phyloP scores from a whole-genome alignment of 2,888 invertebrate species.

The Nysson spinosus region DNA sequence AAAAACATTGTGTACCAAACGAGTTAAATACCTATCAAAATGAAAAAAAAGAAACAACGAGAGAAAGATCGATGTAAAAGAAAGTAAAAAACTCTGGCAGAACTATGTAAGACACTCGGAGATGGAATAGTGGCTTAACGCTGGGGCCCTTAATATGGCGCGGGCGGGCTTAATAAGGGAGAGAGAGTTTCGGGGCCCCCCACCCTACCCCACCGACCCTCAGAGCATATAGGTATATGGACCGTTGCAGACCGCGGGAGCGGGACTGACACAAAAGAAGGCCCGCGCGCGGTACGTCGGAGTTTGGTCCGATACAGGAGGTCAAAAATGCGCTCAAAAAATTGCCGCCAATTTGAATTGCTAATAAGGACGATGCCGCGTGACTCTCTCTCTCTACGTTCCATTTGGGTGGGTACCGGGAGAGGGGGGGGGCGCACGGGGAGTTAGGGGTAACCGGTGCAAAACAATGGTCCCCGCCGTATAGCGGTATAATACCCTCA shows the following conservation, averaged over 20 bases:
- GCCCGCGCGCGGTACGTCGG: constrained; percentile 62
- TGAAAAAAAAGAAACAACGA: too few relatives aligned
- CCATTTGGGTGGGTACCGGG: too few relatives aligned
- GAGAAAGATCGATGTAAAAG: too few relatives aligned
- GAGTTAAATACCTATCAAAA: too few relatives aligned
- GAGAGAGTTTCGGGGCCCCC: constrained; percentile 71
- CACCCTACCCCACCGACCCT: constrained; percentile 4
- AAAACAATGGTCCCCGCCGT: constrained; percentile 74
- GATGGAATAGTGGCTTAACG: constrained; percentile 28
- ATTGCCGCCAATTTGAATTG: constrained; percentile 78
- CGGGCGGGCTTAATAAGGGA: constrained; percentile 77
- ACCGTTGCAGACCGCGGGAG: too few relatives aligned
- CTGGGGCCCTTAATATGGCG: constrained; percentile 73
- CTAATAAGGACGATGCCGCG: constrained; percentile 74
- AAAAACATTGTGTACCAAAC: too few relatives aligned
- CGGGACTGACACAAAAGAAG: constrained; percentile 60
- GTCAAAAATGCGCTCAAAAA: constrained; percentile 78
- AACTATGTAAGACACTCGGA: too few relatives aligned
- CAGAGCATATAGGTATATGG: too few relatives aligned
- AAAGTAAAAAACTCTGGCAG: too few relatives aligned
- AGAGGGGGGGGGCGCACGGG: too few relatives aligned
- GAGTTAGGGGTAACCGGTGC: constrained; percentile 68
- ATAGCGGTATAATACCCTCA: constrained; percentile 73
- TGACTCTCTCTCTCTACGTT: constrained; percentile 59
- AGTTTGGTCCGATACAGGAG: constrained; percentile 77